Percentiles rank a stretch among this genome's conserved stretches.
Evolutionary conservation across 2,113 vertebrate species (phyloP).

Genomic region (Pituophis catenifer): DNA sequence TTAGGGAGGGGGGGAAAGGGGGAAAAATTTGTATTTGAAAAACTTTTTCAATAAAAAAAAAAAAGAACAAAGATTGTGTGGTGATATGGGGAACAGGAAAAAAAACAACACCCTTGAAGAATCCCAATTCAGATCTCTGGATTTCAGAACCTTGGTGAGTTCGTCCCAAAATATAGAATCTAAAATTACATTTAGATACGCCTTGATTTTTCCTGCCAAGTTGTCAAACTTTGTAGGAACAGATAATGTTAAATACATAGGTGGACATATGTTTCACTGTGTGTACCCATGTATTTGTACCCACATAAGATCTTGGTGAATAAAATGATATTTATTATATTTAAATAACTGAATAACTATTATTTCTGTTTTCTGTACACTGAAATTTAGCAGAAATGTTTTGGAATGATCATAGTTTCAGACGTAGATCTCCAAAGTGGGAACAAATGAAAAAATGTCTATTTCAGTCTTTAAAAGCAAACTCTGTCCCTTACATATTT

Average conservation of each 20-base stretch:
- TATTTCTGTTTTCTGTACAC: background rate
- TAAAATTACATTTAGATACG: background rate
- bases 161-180: background rate
- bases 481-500: too few species aligned
- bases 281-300: background rate
- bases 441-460: too few species aligned
- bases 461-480: too few species aligned
- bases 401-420: background rate
- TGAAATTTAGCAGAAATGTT: background rate
- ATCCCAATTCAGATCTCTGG: background rate
- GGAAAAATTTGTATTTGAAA: too few species aligned
- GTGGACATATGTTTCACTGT: background rate
- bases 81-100: background rate
- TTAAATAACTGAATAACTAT: too few species aligned
- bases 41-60: too few species aligned
- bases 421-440: too few species aligned
- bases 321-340: too few species aligned
- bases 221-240: background rate
- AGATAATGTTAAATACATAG: background rate
- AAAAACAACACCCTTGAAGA: background rate
- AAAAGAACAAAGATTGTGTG: background rate
- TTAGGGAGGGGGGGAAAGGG: too few species aligned
- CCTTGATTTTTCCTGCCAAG: background rate
- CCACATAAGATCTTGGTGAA: background rate
- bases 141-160: background rate